Evolutionary conservation across 2,888 invertebrate genomes (phyloP).

Genomic region (Calephelis perditalis): DNA sequence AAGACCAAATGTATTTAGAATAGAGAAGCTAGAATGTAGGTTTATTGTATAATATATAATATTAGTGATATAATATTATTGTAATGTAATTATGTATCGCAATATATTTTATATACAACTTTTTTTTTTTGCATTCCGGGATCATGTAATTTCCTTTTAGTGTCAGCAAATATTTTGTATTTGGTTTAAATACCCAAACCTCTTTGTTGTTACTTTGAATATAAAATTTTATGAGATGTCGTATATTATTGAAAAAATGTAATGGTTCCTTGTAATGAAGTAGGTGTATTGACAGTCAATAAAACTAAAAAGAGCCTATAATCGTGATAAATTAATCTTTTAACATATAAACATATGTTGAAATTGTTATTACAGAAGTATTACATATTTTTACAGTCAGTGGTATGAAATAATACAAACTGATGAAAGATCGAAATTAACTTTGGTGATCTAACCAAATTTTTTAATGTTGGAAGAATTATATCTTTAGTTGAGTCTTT

Average conservation of each 20-base stretch:
- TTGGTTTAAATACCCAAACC: slow-evolving; percentile 42
- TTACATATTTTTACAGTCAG: no score
- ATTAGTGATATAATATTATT: slow-evolving; percentile 47
- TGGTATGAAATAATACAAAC: no score
- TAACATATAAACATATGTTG: no score
- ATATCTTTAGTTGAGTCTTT: slow-evolving; percentile 6
- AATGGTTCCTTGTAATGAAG: slow-evolving; percentile 46
- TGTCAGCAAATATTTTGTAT: slow-evolving; percentile 35
- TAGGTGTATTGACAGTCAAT: neutral
- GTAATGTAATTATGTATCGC: slow-evolving; percentile 49
- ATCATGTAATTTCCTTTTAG: slow-evolving; percentile 30
- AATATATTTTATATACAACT: slow-evolving; percentile 41
- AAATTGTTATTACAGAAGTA: no score
- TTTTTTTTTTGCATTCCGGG: slow-evolving; percentile 49
- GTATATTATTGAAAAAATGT: slow-evolving; percentile 47
- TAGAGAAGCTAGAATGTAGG: slow-evolving; percentile 67
- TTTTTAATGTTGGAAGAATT: neutral
- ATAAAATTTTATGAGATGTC: slow-evolving; percentile 57
- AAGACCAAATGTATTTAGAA: slow-evolving; percentile 75
- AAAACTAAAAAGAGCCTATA: neutral
- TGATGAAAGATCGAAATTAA: neutral
- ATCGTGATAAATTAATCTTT: no score
- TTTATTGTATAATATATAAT: slow-evolving; percentile 50
- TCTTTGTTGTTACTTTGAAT: slow-evolving; percentile 51
- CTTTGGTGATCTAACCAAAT: neutral